Base-by-base conservation (phyloP, 2,888 invertebrate genomes). In the Pristionchus japonicus region DNA sequence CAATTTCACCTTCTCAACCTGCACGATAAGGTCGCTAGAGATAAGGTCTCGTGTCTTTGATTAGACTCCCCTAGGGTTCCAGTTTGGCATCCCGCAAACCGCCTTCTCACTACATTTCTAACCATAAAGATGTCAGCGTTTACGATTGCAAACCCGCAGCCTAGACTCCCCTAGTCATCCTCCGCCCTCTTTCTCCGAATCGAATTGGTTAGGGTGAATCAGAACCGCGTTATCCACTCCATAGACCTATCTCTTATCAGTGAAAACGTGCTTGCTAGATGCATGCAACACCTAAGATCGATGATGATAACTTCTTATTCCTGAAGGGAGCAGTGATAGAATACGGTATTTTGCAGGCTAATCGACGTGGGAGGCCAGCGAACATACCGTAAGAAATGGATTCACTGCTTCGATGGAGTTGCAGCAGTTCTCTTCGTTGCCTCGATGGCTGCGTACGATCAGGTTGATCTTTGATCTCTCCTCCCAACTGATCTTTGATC, bases 311-410 rank as follows among this genome's bases (percentile, higher is more conserved):
- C 57, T 11, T 15, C 11, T 37, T 37, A 37, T 3, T 70, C 70
- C 70, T 9, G 37, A 37, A 6, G 15, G 70, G 37, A 70, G 17
- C 49, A 20, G 17, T 13, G 20, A n/a, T 27, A 67, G 70, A 37
- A 9, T 70, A 83, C 82, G 6, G 82, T 74, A 37, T 31, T 34
- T 82, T 88, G 17, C 49, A 91, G 90, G 37, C 57, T 91, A 3
- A 91, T 91, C 86, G 91, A 91, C 83, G 90, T 91, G 17, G 91
- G 91, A 37, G 91, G 91, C 15, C 91, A 91, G 70, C 88, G 89
- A 43, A 90, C 91, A 2, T 90, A 91, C 40, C 88, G 90, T 20
- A 89, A 90, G 37, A 91, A 91, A 77, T 91, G 91, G 91, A 91
- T 91, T 31, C 91, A 91, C 49, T 91, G 89, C 82, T 91, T 91